These are phyloP conservation scores for Drosophila aff. DNA, from an alignment of 1,140 invertebrate genomes.

Conservation along the genomic window DNA sequence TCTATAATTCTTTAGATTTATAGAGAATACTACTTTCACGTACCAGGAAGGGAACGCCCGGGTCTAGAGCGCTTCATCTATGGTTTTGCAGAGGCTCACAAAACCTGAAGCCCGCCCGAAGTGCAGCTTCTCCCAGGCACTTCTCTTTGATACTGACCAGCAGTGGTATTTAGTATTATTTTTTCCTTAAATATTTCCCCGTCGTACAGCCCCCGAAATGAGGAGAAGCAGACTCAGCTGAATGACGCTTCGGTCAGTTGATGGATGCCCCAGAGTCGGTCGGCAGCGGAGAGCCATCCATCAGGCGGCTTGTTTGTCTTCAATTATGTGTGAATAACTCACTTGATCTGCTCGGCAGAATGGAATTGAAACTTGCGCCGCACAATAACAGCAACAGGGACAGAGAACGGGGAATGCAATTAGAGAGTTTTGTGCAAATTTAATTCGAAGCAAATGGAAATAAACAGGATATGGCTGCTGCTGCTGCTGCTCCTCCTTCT, in stretches of 20 bases:
- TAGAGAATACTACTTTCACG: too few relatives aligned
- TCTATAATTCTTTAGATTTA: too few relatives aligned
- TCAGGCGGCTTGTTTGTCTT: constrained; percentile 22
- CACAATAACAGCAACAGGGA: neutral
- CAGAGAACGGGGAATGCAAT: constrained; percentile 23
- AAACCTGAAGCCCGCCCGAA: too few relatives aligned
- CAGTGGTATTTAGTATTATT: too few relatives aligned
- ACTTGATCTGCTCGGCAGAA: constrained; percentile 16
- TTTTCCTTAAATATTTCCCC: neutral
- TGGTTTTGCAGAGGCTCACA: too few relatives aligned
- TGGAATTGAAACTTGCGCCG: constrained; percentile 18
- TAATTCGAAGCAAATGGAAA: constrained; percentile 20
- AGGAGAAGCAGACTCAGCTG: neutral
- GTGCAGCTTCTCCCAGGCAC: too few relatives aligned
- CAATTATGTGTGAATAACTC: constrained; percentile 26
- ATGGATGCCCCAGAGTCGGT: neutral
- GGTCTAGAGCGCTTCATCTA: too few relatives aligned
- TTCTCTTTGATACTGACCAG: too few relatives aligned
- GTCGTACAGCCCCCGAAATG: neutral
- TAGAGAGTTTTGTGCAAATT: constrained; percentile 48
- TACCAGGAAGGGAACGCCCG: too few relatives aligned
- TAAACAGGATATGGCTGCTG: neutral
- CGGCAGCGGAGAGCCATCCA: neutral
- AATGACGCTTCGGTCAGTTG: neutral
- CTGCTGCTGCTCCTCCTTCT: neutral